phyloP scores from a whole-genome alignment of 2,888 invertebrate species.

The Sclerodermus sp. region DNA sequence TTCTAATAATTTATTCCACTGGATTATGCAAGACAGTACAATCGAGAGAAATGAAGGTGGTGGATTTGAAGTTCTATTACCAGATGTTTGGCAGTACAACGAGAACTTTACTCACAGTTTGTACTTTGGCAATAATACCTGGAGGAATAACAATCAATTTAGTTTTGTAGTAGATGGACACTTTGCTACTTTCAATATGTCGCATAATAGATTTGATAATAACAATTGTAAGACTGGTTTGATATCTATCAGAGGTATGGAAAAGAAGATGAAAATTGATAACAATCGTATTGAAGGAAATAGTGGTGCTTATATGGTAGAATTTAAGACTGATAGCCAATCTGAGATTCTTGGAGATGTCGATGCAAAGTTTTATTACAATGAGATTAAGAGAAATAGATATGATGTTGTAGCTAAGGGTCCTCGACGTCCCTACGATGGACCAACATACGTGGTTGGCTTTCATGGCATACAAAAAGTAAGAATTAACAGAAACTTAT shows the following conservation, averaged over 20 bases:
- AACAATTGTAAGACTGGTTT: slow-evolving; percentile 83
- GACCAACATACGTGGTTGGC: slow-evolving; percentile 82
- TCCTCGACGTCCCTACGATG: slow-evolving; percentile 49
- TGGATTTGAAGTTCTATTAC: slow-evolving; percentile 86
- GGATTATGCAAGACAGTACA: slow-evolving; percentile 82
- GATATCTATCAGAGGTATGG: slow-evolving; percentile 88
- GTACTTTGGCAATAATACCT: slow-evolving; percentile 83
- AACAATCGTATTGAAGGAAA: slow-evolving; percentile 81
- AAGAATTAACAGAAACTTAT: slow-evolving; percentile 83
- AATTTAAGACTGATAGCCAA: slow-evolving; percentile 88
- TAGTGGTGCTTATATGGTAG: slow-evolving; percentile 79
- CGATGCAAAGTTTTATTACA: slow-evolving; percentile 75
- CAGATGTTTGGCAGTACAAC: slow-evolving; percentile 94
- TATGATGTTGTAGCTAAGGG: slow-evolving; percentile 54
- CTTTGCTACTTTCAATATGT: slow-evolving; percentile 86
- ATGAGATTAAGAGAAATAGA: slow-evolving; percentile 75
- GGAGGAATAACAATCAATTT: slow-evolving; percentile 84
- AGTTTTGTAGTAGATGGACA: slow-evolving; percentile 88
- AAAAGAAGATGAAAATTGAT: slow-evolving; percentile 86
- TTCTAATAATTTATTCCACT: slow-evolving; percentile 97
- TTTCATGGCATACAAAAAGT: slow-evolving; percentile 95
- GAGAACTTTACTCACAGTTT: slow-evolving; percentile 93
- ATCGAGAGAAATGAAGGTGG: slow-evolving; percentile 84
- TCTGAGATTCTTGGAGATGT: slow-evolving; percentile 89
- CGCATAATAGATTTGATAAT: slow-evolving; percentile 79